A percentile compares a stretch with the other conserved stretches of the same genome.
Evolutionary conservation across 2,888 invertebrate species (phyloP).

Genomic region (Physocephala rufipes): DNA sequence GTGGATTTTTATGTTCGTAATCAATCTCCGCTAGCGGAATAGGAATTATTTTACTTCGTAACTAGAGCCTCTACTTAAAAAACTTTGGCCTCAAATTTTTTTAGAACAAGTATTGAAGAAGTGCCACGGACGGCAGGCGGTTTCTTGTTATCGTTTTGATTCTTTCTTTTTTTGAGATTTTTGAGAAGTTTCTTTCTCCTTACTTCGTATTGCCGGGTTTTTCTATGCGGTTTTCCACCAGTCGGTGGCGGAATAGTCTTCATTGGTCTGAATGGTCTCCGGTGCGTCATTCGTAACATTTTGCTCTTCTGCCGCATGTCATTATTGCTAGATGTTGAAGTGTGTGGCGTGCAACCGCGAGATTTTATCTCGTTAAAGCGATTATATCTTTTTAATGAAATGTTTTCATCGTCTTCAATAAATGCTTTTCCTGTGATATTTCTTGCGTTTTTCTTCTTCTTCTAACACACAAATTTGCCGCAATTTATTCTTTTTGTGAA

Average conservation of each 20-base stretch:
- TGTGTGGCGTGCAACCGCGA: conserved; percentile 32
- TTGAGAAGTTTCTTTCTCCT: neutral
- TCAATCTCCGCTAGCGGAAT: conserved; percentile 9
- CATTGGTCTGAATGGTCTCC: too few species aligned
- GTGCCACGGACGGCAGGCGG: neutral
- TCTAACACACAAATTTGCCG: conserved; percentile 28
- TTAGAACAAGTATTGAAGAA: conserved; percentile 32
- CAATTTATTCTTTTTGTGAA: conserved; percentile 41
- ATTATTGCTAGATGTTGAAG: conserved; percentile 17
- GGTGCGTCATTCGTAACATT: conserved; percentile 18
- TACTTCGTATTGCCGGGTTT: conserved; percentile 1
- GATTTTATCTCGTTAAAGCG: conserved; percentile 41
- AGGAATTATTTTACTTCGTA: conserved; percentile 20
- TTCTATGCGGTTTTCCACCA: conserved; percentile 32
- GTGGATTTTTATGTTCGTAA: neutral
- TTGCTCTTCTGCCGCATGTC: conserved; percentile 23
- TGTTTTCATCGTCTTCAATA: conserved; percentile 22
- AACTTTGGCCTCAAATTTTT: conserved; percentile 37
- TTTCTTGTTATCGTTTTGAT: neutral
- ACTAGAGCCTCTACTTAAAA: conserved; percentile 33
- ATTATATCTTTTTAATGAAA: conserved; percentile 41
- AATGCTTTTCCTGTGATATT: conserved; percentile 7
- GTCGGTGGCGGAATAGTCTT: neutral
- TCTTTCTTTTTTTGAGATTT: neutral
- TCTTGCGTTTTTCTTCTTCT: conserved; percentile 33